Evolutionary conservation across 2,797 vertebrate species (phyloP).

Genomic region (Lindbergichthys nudifrons): DNA sequence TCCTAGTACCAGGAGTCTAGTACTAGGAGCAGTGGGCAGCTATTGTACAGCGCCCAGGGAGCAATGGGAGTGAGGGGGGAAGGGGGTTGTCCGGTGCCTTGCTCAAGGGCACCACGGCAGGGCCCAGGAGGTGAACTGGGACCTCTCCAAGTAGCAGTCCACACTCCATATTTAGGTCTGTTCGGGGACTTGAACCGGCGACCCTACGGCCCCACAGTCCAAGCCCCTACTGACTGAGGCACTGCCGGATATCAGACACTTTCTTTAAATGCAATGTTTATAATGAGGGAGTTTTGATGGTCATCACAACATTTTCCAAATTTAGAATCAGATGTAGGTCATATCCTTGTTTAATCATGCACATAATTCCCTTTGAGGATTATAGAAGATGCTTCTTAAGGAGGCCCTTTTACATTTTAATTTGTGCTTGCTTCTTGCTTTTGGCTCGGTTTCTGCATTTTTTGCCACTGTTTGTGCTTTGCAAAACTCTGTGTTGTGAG

Average conservation of each 20-base stretch:
- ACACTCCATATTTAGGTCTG: too few relatives aligned
- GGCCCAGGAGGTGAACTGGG: too few relatives aligned
- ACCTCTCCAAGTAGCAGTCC: too few relatives aligned
- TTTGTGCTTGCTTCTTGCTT: conserved; percentile 27
- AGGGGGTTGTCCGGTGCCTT: too few relatives aligned
- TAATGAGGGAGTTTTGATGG: conserved; percentile 33
- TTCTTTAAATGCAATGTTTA: conserved; percentile 15
- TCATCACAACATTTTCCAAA: conserved; percentile 28
- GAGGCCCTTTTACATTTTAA: conserved; percentile 33
- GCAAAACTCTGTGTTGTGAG: conserved; percentile 8
- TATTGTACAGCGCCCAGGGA: too few relatives aligned
- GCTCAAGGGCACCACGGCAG: too few relatives aligned
- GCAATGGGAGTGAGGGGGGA: too few relatives aligned
- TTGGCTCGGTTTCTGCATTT: conserved; percentile 29
- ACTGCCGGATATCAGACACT: not conserved
- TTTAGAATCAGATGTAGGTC: conserved; percentile 30
- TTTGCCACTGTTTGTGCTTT: not conserved
- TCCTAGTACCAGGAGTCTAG: too few relatives aligned
- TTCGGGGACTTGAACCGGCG: too few relatives aligned
- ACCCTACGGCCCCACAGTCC: too few relatives aligned
- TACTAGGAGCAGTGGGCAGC: too few relatives aligned
- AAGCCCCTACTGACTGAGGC: too few relatives aligned
- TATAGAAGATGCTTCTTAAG: conserved; percentile 1
- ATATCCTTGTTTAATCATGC: conserved; percentile 31
- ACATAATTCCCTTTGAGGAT: conserved; percentile 34